These are phyloP conservation scores for Hiodon alosoides DNA, from an alignment of 2,113 vertebrate genomes.

Conservation along the genomic window DNA sequence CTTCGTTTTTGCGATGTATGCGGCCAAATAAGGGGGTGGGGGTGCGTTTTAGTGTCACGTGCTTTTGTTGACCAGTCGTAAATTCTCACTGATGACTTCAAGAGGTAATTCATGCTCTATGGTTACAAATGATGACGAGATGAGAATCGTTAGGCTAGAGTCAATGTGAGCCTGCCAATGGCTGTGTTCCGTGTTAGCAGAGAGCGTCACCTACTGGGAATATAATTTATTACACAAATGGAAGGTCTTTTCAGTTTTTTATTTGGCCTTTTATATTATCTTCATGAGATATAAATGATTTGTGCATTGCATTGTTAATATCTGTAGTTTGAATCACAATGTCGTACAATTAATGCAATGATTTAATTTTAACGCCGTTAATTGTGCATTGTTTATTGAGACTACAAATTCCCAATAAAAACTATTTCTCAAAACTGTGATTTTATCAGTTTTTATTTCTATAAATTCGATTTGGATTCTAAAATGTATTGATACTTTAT, in stretches of 20 bases:
- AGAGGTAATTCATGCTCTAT: slow-evolving; percentile 99
- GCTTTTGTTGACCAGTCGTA: slow-evolving; percentile 99
- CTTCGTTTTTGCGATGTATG: slow-evolving; percentile 98
- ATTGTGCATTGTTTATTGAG: too few species aligned
- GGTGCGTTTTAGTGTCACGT: slow-evolving; percentile 95
- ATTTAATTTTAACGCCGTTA: too few species aligned
- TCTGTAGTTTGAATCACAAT: too few species aligned
- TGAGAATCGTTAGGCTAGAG: slow-evolving; percentile 92
- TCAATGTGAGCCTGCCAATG: slow-evolving; percentile 86
- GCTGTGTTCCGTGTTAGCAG: slow-evolving; percentile 71
- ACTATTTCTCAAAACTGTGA: too few species aligned
- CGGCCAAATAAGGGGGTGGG: slow-evolving; percentile 95
- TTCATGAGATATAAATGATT: neutral
- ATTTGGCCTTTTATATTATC: slow-evolving; percentile 4
- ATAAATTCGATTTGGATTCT: too few species aligned
- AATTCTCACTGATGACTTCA: slow-evolving; percentile 99
- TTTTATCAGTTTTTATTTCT: too few species aligned
- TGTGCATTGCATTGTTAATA: neutral
- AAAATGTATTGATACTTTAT: too few species aligned
- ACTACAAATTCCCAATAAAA: too few species aligned
- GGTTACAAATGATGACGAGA: slow-evolving; percentile 99
- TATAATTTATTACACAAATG: slow-evolving; percentile 37
- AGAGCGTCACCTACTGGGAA: slow-evolving; percentile 88
- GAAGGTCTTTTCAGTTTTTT: slow-evolving; percentile 13
- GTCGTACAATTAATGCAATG: too few species aligned